phyloP scores from a whole-genome alignment of 1,140 invertebrate species.

The Lordiphosa collinella region DNA sequence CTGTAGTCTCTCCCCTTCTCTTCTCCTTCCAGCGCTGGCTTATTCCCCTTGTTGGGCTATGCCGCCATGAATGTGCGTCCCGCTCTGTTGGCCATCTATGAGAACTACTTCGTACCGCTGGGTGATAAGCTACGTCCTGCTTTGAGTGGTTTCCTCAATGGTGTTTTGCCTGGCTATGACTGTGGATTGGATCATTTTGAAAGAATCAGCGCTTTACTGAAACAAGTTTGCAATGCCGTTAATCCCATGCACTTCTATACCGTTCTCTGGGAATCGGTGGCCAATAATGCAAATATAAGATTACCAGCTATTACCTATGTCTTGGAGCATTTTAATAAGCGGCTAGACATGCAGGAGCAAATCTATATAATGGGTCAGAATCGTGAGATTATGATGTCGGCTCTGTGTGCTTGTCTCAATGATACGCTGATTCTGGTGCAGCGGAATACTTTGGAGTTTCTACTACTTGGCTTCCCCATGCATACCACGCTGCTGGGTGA shows the following conservation, averaged over 20 bases:
- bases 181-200: slow-evolving; percentile 95
- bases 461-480: slow-evolving; percentile 92
- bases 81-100: slow-evolving; percentile 91
- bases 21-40: slow-evolving; percentile 81
- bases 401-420: slow-evolving; percentile 83
- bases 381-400: slow-evolving; percentile 87
- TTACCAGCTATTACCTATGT: slow-evolving; percentile 92
- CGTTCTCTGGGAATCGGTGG: slow-evolving; percentile 93
- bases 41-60: slow-evolving; percentile 94
- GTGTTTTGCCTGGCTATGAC: slow-evolving; percentile 92
- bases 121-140: slow-evolving; percentile 90
- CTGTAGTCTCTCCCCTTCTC: neutral
- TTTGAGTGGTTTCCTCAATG: slow-evolving; percentile 92
- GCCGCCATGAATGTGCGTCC: slow-evolving; percentile 95
- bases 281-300: slow-evolving; percentile 90
- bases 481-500: slow-evolving; percentile 88
- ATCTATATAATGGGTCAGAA: slow-evolving; percentile 92
- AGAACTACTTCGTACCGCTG: slow-evolving; percentile 94
- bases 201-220: slow-evolving; percentile 88
- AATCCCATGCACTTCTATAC: slow-evolving; percentile 91
- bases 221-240: slow-evolving; percentile 89
- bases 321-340: slow-evolving; percentile 90
- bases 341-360: slow-evolving; percentile 91
- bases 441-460: slow-evolving; percentile 91
- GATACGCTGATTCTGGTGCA: slow-evolving; percentile 92